Base-by-base conservation (phyloP, 2,113 vertebrate genomes). In the Neotragus pygmaeus region DNA sequence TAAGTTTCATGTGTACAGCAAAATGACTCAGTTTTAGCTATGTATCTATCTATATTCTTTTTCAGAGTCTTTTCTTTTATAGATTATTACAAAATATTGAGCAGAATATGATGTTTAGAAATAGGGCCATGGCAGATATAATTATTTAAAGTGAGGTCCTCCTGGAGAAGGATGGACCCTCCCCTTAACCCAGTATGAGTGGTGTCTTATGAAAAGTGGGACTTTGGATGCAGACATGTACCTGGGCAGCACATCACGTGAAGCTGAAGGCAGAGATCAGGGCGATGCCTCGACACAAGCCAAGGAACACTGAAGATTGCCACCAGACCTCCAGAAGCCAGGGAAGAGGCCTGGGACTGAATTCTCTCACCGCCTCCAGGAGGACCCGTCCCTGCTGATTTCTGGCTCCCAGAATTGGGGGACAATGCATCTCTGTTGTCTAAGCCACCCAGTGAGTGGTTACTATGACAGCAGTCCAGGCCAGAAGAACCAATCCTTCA, bases 221-320 rank as follows among this genome's bases (percentile, higher is more conserved):
- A 19, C 92, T 43, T n/a, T 57, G 58, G 75, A 62, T 3, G 19
- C 5, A 15, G 33, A 90, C 47, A 23, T 4, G 28, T 15, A 19
- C 4, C 2, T 15, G 45, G n/a, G 43, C 6, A 2, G 10, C 30
- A 19, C 0, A 2, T 13, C 30, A 19, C 0, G 4, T 23, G 19
- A 78, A 39, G 88, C 45, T 30, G 45, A 51, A 83, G 39, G 51
- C 55, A 47, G 55, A 66, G 62, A 60, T 39, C 2, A 0, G 6
- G 7, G 5, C 17, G 0, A 27, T 21, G 25, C 28, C n/a, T 16
- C 13, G 0, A 15, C 5, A n/a, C 5, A 30, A 86, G 33, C 19
- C 60, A 10, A 33, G 33, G 30, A 78, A 6, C 9, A 49, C 23
- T 39, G 16, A 47, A 58, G 51, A 62, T 43, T 11, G 47, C 15